These are phyloP conservation scores for Hololepta plana DNA, from an alignment of 2,888 invertebrate genomes.

Conservation along the genomic window DNA sequence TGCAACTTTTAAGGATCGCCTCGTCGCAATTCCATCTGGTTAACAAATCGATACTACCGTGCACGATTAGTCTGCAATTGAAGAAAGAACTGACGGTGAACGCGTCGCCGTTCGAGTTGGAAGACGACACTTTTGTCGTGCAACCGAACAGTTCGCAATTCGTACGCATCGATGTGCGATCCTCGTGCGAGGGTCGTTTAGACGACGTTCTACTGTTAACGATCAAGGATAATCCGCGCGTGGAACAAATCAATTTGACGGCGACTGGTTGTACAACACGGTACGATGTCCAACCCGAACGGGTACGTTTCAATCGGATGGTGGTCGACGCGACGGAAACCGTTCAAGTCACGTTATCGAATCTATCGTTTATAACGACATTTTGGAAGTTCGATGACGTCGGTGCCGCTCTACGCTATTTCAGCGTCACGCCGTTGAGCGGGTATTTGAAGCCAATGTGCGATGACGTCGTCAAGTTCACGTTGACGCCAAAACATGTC, in stretches of 20 bases:
- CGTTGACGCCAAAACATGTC: slow-evolving; percentile 27
- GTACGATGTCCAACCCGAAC: slow-evolving; percentile 26
- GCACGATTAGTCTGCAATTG: too few species aligned
- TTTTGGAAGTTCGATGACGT: slow-evolving; percentile 5
- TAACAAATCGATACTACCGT: slow-evolving; percentile 34
- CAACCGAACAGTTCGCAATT: slow-evolving; percentile 16
- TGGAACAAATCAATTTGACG: slow-evolving; percentile 30
- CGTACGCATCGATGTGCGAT: slow-evolving; percentile 20
- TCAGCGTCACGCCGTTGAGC: slow-evolving; percentile 28
- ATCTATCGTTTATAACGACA: slow-evolving; percentile 30
- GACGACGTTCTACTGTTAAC: slow-evolving; percentile 20
- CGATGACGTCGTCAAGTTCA: slow-evolving; percentile 30
- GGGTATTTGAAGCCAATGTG: slow-evolving; percentile 32
- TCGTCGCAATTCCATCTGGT: slow-evolving; percentile 27
- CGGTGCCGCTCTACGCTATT: slow-evolving; percentile 4
- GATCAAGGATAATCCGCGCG: slow-evolving; percentile 38
- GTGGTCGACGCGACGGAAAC: slow-evolving; percentile 32
- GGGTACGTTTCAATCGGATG: slow-evolving; percentile 33
- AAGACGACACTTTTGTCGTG: slow-evolving; percentile 7
- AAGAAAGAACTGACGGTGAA: slow-evolving; percentile 29
- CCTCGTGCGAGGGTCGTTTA: slow-evolving; percentile 18
- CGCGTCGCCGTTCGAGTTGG: slow-evolving; percentile 26
- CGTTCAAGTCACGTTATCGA: slow-evolving; percentile 32
- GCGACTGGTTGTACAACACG: slow-evolving; percentile 34
- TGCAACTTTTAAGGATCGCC: slow-evolving; percentile 3